phyloP scores from a whole-genome alignment of 2,113 vertebrate genomes.

The Epinephelus cyanopodus region DNA sequence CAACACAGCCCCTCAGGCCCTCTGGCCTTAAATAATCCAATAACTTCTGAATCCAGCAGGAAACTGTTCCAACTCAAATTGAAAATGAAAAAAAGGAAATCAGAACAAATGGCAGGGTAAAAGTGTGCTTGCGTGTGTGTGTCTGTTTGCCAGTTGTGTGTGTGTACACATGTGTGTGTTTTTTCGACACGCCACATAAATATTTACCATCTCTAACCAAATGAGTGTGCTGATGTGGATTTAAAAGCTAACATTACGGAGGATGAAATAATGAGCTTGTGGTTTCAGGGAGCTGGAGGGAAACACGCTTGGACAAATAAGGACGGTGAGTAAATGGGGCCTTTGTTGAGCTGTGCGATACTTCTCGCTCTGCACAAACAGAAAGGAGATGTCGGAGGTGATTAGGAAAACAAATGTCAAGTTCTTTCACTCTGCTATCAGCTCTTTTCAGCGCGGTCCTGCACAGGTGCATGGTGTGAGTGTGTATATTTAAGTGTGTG shows the following conservation, averaged over 20 bases:
- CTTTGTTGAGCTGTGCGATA: conserved; percentile 71
- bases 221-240: conserved; percentile 74
- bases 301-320: conserved; percentile 75
- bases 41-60: not conserved
- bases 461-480: conserved; percentile 65
- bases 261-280: conserved; percentile 77
- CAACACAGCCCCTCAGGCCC: not conserved
- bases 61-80: conserved; percentile 13
- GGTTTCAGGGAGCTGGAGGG: conserved; percentile 72
- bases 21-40: not conserved
- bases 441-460: conserved; percentile 48
- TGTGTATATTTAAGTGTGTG: conserved; percentile 41
- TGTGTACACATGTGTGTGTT: conserved; percentile 11
- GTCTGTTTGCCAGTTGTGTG: conserved; percentile 26
- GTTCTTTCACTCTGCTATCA: conserved; percentile 73
- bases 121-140: conserved; percentile 9
- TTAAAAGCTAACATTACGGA: conserved; percentile 68
- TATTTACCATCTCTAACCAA: conserved; percentile 74
- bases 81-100: conserved; percentile 31
- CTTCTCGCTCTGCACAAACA: conserved; percentile 70
- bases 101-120: conserved; percentile 21
- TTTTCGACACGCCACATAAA: conserved; percentile 56
- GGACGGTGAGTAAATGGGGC: conserved; percentile 57
- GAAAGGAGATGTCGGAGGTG: conserved; percentile 65
- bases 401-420: conserved; percentile 79